Conservation (phyloP, 2,797 vertebrate genomes). For the Todus mexicanus region DNA sequence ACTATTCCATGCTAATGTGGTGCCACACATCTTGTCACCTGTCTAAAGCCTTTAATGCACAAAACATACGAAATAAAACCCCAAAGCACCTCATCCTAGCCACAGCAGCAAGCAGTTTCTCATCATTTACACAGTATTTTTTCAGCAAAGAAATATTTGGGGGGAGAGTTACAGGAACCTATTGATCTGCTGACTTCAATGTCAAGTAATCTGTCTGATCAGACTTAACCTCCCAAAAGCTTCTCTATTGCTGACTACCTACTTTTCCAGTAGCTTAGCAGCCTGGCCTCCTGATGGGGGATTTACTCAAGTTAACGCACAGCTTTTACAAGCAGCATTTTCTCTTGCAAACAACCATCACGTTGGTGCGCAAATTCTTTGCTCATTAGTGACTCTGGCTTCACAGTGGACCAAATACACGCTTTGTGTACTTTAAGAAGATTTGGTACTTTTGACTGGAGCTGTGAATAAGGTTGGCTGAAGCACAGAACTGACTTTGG, state of each 20-base stretch:
- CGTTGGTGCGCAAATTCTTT: not conserved
- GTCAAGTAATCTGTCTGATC: not conserved
- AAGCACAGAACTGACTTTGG: not conserved
- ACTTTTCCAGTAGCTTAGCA: slow-evolving; percentile 39
- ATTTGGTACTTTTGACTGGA: not conserved
- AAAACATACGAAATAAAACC: not conserved
- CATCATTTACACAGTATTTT: not conserved
- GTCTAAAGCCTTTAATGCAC: not conserved
- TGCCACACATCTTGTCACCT: not conserved
- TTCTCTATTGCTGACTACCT: not conserved
- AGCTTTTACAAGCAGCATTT: not conserved
- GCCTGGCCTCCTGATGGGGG: not conserved
- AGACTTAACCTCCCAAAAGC: not conserved
- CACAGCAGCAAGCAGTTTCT: not conserved
- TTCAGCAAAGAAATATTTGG: not conserved
- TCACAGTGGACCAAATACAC: not conserved
- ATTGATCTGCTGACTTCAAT: not conserved
- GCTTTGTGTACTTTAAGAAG: not conserved
- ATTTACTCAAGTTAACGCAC: not conserved
- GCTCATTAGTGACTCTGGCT: not conserved
- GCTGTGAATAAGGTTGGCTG: not conserved
- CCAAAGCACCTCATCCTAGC: not conserved
- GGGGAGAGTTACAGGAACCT: not conserved
- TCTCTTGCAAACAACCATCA: not conserved
- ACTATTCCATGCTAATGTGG: not conserved